Base-by-base conservation (phyloP, 1,140 invertebrate species). In the Phortica variegata region DNA sequence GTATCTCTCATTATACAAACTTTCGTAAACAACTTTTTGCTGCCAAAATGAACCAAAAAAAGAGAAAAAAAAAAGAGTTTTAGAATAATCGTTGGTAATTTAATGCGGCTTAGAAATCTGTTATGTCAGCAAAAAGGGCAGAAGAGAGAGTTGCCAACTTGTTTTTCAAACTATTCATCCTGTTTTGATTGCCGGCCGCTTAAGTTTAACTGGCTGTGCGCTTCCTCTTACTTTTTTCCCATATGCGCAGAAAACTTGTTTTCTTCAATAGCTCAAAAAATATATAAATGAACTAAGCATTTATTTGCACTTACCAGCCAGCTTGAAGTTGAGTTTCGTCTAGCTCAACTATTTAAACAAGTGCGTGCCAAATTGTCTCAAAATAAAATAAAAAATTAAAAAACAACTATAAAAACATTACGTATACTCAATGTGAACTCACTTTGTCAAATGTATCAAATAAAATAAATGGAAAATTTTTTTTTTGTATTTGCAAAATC, bases 1-100 rank as follows among this genome's bases (percentile, higher is more conserved):
- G 54, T 49, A 34, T 49, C 32, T 6, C 32, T 9, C 63, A 63
- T 70, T 50, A 47, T 54, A 70, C 65, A 56, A 65, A 70, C 60
- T 70, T 70, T 70, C 65, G 65, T 70, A 70, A 70, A 70, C 65
- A 70, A 70, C 66, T 65, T 61, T 7, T 15, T 17, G 23, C 7
- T 32, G n/a, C n/a, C n/a, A n/a, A n/a, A 34, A 12, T n/a, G 5
- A 34, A 12, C 7, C 33, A 34, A 12, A 34, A n/a, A 16, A n/a
- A n/a, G n/a, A n/a, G 13, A 16, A n/a, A 34, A 12, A 34, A n/a
- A 34, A 34, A n/a, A n/a, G 10, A 31, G 7, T 31, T 12, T n/a
- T 6, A 13, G 13, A 40, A 42, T 26, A 31, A 15, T 41, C 16
- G 8, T 41, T n/a, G n/a, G n/a, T n/a, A n/a, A n/a, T n/a, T n/a